Evolutionary conservation across 2,797 vertebrate genomes (phyloP), one percentile per base, ranked within the genome.

Genomic region (Botia kubotai): DNA sequence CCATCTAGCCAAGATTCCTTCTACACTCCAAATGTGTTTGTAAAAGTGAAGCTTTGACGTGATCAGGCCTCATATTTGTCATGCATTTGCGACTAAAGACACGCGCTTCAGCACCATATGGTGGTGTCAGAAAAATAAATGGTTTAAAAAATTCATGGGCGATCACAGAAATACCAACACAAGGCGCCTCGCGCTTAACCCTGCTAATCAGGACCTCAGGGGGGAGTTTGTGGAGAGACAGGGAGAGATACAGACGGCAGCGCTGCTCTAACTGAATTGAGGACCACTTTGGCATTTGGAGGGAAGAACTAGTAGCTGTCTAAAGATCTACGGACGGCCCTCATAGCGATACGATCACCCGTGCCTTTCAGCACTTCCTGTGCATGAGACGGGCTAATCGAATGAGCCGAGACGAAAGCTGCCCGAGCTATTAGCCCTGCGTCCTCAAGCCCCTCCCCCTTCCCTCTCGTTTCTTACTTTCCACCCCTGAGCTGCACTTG

Each of bases 281-380:
- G 87, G 92, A 91, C 87, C 91, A 93, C 93, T 93, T 94, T 92
- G 91, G 91, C 92, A 91, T 93, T 91, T 91, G 86, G 89, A 92
- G 86, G 87, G 87, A 75, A 82, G 84, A 89, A 91, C 92, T 93
- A 92, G 92, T 87, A 93, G 91, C 89, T 89, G 91, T 93, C 92
- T 92, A 82, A 87, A 88, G 87, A 91, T 75, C 82, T 83, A 91
- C 88, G 86, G 89, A 88, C 90, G 87, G 89, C 79, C 84, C 91
- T 84, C 86, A 83, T 84, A 86, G 69, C 72, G 93, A 94, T 95
- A 93, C 85, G 84, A 95, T 94, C 94, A 88, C 84, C 89, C 90
- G 86, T 85, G 92, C 91, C 93, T 95, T 94, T 95, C 94, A 94
- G 94, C 93, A 90, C 93, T 93, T 94, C 93, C 93, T 92, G 93